phyloP scores from a whole-genome alignment of 2,113 vertebrate genomes.

The Fregetta grallaria region DNA sequence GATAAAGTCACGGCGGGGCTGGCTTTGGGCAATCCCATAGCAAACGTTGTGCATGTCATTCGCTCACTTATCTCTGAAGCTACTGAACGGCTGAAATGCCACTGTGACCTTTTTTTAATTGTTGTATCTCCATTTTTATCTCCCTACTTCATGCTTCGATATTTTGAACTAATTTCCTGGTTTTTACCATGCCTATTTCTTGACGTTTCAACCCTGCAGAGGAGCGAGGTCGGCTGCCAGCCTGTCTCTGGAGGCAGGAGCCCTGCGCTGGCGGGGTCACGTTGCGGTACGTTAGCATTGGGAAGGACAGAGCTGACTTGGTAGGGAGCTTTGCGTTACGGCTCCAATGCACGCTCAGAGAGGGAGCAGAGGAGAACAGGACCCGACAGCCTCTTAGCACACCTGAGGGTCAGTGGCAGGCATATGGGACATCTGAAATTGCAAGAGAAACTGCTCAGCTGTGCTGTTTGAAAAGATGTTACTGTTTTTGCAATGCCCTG shows the following conservation, averaged over 20 bases:
- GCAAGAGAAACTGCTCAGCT: neutral
- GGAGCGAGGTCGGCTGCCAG: neutral
- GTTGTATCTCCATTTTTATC: neutral
- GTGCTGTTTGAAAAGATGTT: neutral
- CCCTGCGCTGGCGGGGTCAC: neutral
- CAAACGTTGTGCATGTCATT: rapidly evolving
- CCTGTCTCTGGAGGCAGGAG: neutral
- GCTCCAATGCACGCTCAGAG: rapidly evolving
- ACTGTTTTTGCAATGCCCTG: neutral
- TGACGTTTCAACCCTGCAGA: neutral
- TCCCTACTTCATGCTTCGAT: neutral
- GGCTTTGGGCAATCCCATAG: neutral
- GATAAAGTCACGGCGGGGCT: neutral
- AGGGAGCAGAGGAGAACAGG: neutral
- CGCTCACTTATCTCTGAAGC: neutral
- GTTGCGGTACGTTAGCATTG: rapidly evolving
- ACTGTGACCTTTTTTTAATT: neutral
- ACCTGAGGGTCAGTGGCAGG: neutral
- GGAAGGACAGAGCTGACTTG: neutral
- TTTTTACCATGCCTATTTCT: neutral
- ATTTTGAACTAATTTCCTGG: neutral
- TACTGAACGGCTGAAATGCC: neutral
- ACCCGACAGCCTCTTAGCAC: neutral
- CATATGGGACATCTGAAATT: neutral
- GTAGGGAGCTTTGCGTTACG: neutral